phyloP scores from a whole-genome alignment of 2,113 vertebrate genomes.

The Atlantisia rogersi region DNA sequence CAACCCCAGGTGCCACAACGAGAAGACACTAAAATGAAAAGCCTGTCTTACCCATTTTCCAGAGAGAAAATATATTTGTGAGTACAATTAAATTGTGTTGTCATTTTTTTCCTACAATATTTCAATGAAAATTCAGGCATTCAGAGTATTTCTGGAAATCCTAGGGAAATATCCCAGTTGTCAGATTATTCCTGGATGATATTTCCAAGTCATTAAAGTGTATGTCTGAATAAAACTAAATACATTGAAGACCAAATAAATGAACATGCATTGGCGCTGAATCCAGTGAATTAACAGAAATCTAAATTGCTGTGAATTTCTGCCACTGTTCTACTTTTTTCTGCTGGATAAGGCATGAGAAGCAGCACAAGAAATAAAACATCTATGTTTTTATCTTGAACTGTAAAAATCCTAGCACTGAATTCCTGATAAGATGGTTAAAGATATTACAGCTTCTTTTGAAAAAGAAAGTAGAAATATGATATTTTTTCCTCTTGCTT shows the following conservation, averaged over 20 bases:
- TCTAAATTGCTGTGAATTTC: not conserved
- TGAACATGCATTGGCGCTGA: not conserved
- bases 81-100: constrained; percentile 65
- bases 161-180: not conserved
- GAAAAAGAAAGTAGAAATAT: not conserved
- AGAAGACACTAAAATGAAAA: constrained; percentile 82
- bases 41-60: constrained; percentile 90
- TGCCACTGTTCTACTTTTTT: not conserved
- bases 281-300: not conserved
- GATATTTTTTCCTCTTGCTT: not conserved
- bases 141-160: not conserved
- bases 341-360: not conserved
- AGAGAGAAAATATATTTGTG: constrained; percentile 96
- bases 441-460: not conserved
- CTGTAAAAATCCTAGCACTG: not conserved
- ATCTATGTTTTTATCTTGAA: not conserved
- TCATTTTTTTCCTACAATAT: not conserved
- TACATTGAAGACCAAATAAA: not conserved
- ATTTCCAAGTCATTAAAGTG: not conserved
- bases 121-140: not conserved
- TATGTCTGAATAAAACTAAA: not conserved
- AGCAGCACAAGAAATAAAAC: not conserved
- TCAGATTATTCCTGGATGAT: not conserved
- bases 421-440: not conserved
- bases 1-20: constrained; percentile 86